Evolutionary conservation across 2,888 invertebrate species (phyloP).

Genomic region (Lasioglossum vierecki): DNA sequence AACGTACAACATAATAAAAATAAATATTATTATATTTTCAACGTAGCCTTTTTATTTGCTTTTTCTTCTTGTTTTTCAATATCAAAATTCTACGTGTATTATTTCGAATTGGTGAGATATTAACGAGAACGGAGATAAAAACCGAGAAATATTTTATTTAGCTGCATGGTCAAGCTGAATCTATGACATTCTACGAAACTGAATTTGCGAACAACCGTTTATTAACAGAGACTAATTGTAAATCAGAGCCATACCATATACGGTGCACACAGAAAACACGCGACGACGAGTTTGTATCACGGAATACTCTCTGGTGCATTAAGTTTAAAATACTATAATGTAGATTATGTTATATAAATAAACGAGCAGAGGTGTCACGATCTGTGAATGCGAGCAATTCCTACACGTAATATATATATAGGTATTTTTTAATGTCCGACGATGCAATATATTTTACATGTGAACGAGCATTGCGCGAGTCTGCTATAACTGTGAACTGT

Average conservation of each 20-base stretch:
- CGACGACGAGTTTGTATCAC: slow-evolving; percentile 9
- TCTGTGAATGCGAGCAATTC: slow-evolving; percentile 49
- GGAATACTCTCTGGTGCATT: slow-evolving; percentile 3
- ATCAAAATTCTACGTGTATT: slow-evolving; percentile 38
- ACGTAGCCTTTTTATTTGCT: slow-evolving; percentile 71
- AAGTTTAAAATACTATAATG: slow-evolving; percentile 11
- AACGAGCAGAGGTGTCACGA: slow-evolving; percentile 26
- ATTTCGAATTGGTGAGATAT: background rate
- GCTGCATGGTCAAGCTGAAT: background rate
- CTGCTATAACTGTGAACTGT: slow-evolving; percentile 52
- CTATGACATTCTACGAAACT: background rate
- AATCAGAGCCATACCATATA: background rate
- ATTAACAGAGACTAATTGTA: background rate
- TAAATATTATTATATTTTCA: slow-evolving; percentile 83
- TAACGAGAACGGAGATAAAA: background rate
- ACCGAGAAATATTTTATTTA: background rate
- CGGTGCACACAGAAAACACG: background rate
- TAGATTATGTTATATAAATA: slow-evolving; percentile 21
- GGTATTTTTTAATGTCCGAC: slow-evolving; percentile 54
- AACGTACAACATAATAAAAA: slow-evolving; percentile 79
- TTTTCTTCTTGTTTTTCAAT: slow-evolving; percentile 25
- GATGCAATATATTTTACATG: slow-evolving; percentile 62
- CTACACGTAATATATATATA: slow-evolving; percentile 39
- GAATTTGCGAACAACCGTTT: background rate
- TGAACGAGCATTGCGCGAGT: slow-evolving; percentile 44